Base-by-base conservation (phyloP, 2,113 vertebrate species). In the Callionymus lyra region DNA sequence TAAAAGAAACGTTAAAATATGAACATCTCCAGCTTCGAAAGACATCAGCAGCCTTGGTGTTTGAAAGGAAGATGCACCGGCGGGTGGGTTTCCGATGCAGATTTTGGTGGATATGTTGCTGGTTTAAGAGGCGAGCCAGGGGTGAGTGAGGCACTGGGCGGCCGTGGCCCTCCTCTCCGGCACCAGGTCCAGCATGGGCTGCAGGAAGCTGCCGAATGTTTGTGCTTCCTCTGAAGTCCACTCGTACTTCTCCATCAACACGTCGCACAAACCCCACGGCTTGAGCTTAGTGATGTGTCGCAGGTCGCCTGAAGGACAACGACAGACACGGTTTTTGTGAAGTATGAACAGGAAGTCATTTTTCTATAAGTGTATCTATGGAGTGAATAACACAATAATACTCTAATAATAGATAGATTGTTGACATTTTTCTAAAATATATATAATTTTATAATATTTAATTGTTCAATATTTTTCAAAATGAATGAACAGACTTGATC, bases 241-340 rank as follows among this genome's bases (percentile, higher is more conserved):
- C 72, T 98, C 92, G 0, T 98, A 98, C 74, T 98, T 98, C 58
- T 98, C 93, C 47, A 92, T 84, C 51, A 98, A 69, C 43, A 98
- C 95, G 57, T 95, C 93, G 17, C 85, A 73, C 42, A 98, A 84
- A 47, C 91, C 95, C 95, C 95, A 98, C 2, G 95, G 93, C 71
- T 98, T 98, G 80, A 98, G 85, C 75, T 92, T 98, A 47, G 89
- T 97, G 79, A 98, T 98, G 79, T 98, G 94, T 56, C 95, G 92
- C 65, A 98, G 85, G 47, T 98, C 95, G 41, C 94, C 94, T 98
- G 65, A 9, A 15, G 43, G 17, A 8, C 44, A 21, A 53, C 1
- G 27, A 12, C 9, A 12, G 1, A 42, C n/a, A n/a, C n/a, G n/a
- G n/a, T n/a, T n/a, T n/a, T n/a, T n/a, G n/a, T n/a, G n/a, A n/a